These are phyloP conservation scores for Agrochola circellaris DNA, from an alignment of 2,888 invertebrate species.

Conservation along the genomic window DNA sequence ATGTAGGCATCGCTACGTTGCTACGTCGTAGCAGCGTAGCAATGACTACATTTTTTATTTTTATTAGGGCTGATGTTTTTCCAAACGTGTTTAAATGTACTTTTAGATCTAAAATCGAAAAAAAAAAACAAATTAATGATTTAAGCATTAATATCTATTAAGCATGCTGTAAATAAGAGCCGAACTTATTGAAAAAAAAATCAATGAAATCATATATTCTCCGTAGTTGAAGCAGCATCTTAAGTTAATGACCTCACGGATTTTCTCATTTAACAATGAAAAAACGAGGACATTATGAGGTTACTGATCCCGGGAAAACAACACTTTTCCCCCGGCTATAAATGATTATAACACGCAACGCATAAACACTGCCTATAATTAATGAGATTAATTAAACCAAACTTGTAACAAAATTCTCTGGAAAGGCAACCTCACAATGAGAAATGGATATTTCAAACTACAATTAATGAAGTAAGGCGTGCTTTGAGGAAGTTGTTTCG, in stretches of 20 bases:
- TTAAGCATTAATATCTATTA: not conserved
- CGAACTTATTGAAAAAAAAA: not conserved
- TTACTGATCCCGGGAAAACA: not conserved
- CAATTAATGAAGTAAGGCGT: not conserved
- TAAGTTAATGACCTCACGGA: not conserved
- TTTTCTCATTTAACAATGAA: not conserved
- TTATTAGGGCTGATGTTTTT: not conserved
- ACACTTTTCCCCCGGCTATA: not conserved
- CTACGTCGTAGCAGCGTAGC: conserved; percentile 1
- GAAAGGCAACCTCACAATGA: not conserved
- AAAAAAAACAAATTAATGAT: not conserved
- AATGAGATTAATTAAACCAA: conserved; percentile 20
- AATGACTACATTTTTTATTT: not conserved
- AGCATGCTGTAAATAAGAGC: not conserved
- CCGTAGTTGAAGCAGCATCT: not conserved
- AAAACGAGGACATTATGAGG: not conserved
- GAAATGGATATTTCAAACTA: not conserved
- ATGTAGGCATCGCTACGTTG: not conserved
- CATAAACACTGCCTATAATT: conserved; percentile 12
- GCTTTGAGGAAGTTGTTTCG: not conserved
- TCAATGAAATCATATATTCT: not conserved
- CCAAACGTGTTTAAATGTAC: not conserved
- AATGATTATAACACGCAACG: not conserved
- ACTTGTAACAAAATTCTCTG: not conserved
- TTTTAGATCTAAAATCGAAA: not conserved